Evolutionary conservation across 2,888 invertebrate genomes (phyloP).

Genomic region (Tenthredo notha): DNA sequence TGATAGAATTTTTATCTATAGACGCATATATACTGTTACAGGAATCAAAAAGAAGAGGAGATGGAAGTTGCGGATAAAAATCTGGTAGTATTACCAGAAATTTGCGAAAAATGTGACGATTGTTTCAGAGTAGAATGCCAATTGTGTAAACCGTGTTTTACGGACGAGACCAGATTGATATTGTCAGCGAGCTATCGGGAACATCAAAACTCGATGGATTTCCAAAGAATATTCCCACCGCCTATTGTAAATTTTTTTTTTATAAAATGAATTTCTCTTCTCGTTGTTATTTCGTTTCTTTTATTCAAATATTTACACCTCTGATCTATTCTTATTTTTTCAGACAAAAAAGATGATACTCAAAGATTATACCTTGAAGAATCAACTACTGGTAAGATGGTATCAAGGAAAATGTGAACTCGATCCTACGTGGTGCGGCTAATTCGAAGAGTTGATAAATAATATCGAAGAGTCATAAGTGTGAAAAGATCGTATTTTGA

Average conservation of each 20-base stretch:
- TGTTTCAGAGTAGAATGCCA: slow-evolving; percentile 87
- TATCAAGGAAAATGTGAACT: slow-evolving; percentile 92
- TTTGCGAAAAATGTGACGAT: slow-evolving; percentile 83
- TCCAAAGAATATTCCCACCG: slow-evolving; percentile 90
- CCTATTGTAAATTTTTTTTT: slow-evolving; percentile 79
- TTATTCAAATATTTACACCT: slow-evolving; percentile 33
- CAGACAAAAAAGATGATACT: slow-evolving; percentile 77
- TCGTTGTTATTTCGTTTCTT: slow-evolving; percentile 26
- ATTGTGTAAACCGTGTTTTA: slow-evolving; percentile 90
- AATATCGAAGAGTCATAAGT: background rate
- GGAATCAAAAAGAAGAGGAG: slow-evolving; percentile 79
- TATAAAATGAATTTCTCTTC: slow-evolving; percentile 21
- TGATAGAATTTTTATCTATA: background rate
- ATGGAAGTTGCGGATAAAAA: slow-evolving; percentile 90
- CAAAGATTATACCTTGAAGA: slow-evolving; percentile 83
- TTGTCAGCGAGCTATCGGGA: slow-evolving; percentile 88
- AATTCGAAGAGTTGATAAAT: slow-evolving; percentile 47
- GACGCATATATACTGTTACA: slow-evolving; percentile 65
- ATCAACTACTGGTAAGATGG: slow-evolving; percentile 91
- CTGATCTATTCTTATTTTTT: slow-evolving; percentile 48
- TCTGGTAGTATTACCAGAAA: slow-evolving; percentile 86
- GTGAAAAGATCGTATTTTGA: background rate
- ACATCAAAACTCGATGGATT: slow-evolving; percentile 89
- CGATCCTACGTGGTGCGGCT: slow-evolving; percentile 89
- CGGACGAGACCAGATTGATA: slow-evolving; percentile 80